These are phyloP conservation scores for Gastracanthus pulcherrimus DNA, from an alignment of 2,888 invertebrate genomes.

Conservation along the genomic window DNA sequence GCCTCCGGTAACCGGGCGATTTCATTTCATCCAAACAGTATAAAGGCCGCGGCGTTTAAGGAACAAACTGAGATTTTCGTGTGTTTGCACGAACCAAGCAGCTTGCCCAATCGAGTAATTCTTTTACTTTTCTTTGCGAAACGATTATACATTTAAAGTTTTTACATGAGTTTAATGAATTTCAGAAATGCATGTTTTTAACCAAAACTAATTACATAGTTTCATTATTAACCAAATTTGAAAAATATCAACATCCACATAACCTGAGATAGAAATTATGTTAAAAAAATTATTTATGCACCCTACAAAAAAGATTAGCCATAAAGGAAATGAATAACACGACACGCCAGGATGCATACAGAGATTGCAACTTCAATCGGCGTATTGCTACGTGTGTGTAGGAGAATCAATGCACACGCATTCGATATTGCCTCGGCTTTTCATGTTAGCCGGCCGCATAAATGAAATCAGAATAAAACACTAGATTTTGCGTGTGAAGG, in stretches of 20 bases:
- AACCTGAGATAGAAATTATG: too few relatives aligned
- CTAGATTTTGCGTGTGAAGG: constrained; percentile 47
- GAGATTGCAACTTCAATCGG: constrained; percentile 22
- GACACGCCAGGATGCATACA: constrained; percentile 13
- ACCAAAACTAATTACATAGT: background rate
- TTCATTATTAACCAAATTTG: too few relatives aligned
- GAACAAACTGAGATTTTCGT: constrained; percentile 44
- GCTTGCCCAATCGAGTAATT: background rate
- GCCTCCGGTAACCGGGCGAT: constrained; percentile 58
- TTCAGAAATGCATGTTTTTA: too few relatives aligned
- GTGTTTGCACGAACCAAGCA: constrained; percentile 41
- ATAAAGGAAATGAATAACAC: constrained; percentile 41
- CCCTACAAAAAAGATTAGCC: constrained; percentile 19
- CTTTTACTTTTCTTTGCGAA: background rate
- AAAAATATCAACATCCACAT: too few relatives aligned
- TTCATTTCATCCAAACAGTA: constrained; percentile 41
- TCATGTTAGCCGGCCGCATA: constrained; percentile 33
- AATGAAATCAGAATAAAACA: constrained; percentile 57
- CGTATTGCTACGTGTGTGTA: background rate
- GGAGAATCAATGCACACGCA: constrained; percentile 11
- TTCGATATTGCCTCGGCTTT: constrained; percentile 42
- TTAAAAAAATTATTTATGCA: constrained; percentile 41
- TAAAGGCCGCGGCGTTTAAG: constrained; percentile 45
- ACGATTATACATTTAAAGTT: background rate
- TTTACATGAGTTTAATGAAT: too few relatives aligned